A percentile compares a stretch with the other conserved stretches of the same genome.
Evolutionary conservation across 2,113 vertebrate species (phyloP).

Genomic region (Alligator mississippiensis): DNA sequence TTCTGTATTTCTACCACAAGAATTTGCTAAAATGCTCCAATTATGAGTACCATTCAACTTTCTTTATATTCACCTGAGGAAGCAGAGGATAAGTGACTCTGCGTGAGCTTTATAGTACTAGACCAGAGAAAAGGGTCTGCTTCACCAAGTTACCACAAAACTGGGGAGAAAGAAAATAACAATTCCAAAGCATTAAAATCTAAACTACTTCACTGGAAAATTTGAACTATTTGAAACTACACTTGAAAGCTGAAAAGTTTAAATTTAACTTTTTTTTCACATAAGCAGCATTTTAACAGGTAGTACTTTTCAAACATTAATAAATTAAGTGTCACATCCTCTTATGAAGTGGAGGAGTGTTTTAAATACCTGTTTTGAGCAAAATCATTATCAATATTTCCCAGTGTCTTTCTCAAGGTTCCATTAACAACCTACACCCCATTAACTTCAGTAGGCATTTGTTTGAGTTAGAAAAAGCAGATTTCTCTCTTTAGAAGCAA

Average conservation of each 20-base stretch:
- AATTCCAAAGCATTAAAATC: not conserved
- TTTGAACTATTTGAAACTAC: not conserved
- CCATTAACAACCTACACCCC: not conserved
- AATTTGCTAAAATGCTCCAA: not conserved
- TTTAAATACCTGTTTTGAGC: not conserved
- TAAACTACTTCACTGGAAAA: not conserved
- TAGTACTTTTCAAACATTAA: not conserved
- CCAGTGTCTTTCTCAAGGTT: not conserved
- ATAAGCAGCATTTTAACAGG: not conserved
- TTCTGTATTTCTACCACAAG: not conserved
- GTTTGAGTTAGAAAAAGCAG: not conserved
- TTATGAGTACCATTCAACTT: not conserved
- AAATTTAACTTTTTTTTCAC: not conserved
- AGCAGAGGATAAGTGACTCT: not conserved
- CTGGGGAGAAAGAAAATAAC: not conserved
- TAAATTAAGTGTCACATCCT: not conserved
- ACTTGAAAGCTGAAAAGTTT: not conserved
- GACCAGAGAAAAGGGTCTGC: not conserved
- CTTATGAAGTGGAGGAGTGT: not conserved
- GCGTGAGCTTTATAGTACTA: not conserved
- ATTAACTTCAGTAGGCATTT: not conserved
- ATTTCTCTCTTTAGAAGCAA: not conserved
- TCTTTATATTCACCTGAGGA: not conserved
- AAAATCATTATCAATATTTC: not conserved
- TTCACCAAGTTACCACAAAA: not conserved